These are phyloP conservation scores for Mus pahari DNA, from an alignment of 2,113 vertebrate species.

Conservation along the genomic window DNA sequence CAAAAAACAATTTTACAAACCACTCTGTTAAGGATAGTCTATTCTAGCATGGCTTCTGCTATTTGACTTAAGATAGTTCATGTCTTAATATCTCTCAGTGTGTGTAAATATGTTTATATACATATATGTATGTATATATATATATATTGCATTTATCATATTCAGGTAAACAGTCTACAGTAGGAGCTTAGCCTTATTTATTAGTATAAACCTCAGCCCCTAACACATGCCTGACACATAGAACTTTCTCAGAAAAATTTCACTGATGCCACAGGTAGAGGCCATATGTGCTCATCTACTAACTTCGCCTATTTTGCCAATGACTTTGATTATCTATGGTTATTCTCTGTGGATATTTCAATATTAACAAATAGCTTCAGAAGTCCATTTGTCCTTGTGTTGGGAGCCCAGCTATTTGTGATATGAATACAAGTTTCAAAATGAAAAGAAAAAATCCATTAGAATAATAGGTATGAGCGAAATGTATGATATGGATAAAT, in stretches of 20 bases:
- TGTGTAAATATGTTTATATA: background rate
- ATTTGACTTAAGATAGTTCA: background rate
- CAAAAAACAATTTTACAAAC: background rate
- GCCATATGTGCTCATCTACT: background rate
- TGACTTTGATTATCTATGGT: background rate
- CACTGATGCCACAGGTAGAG: background rate
- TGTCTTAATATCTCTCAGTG: background rate
- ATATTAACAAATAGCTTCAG: background rate
- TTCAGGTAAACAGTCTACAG: conserved; percentile 43
- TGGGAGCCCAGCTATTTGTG: background rate
- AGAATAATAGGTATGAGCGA: conserved; percentile 56
- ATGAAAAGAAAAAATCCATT: conserved; percentile 47
- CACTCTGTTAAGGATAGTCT: background rate
- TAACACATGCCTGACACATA: background rate
- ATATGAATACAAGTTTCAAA: conserved; percentile 57
- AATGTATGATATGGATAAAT: conserved; percentile 49
- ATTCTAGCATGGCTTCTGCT: background rate
- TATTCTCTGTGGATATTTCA: background rate
- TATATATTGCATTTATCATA: background rate
- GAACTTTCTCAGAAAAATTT: background rate
- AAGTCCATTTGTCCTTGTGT: background rate
- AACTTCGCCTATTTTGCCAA: background rate
- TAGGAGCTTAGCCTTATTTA: background rate
- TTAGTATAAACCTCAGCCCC: background rate
- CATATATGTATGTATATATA: background rate